Conservation (phyloP, 2,113 vertebrate genomes). For the Cryptotis parvus region DNA sequence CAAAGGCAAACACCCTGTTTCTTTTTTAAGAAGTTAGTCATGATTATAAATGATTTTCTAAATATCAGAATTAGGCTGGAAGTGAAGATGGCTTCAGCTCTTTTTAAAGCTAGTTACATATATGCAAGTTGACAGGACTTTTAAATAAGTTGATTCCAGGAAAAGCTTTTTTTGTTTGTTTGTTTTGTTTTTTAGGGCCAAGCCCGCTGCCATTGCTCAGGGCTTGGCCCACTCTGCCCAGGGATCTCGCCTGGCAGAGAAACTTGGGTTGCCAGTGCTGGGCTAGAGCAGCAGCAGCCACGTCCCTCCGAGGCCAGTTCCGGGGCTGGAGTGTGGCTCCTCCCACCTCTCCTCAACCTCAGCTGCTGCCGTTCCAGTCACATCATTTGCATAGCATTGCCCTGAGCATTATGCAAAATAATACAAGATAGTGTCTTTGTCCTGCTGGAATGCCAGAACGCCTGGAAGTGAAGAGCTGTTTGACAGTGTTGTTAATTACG, state of each 20-base stretch:
- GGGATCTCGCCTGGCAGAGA: too few relatives aligned
- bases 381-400: slow-evolving; percentile 61
- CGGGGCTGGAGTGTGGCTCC: too few relatives aligned
- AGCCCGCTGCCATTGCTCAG: too few relatives aligned
- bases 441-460: slow-evolving; percentile 34
- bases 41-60: slow-evolving; percentile 19
- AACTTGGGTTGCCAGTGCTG: too few relatives aligned
- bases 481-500: slow-evolving; percentile 38
- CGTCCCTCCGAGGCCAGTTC: too few relatives aligned
- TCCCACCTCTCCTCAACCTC: neutral
- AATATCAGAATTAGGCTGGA: neutral
- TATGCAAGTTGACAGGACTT: too few relatives aligned
- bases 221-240: too few relatives aligned
- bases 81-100: slow-evolving; percentile 19
- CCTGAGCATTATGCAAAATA: slow-evolving; percentile 32
- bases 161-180: too few relatives aligned
- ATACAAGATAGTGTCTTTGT: slow-evolving; percentile 42
- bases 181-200: too few relatives aligned
- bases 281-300: too few relatives aligned
- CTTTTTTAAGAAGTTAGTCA: neutral
- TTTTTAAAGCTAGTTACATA: neutral
- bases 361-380: slow-evolving; percentile 30
- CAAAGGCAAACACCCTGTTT: too few relatives aligned
- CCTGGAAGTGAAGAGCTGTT: slow-evolving; percentile 32
- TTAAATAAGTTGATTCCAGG: slow-evolving; percentile 55